Percentiles rank a stretch among this genome's conserved stretches.
Evolutionary conservation across 2,797 vertebrate genomes (phyloP).

Genomic region (Vireo griseus): DNA sequence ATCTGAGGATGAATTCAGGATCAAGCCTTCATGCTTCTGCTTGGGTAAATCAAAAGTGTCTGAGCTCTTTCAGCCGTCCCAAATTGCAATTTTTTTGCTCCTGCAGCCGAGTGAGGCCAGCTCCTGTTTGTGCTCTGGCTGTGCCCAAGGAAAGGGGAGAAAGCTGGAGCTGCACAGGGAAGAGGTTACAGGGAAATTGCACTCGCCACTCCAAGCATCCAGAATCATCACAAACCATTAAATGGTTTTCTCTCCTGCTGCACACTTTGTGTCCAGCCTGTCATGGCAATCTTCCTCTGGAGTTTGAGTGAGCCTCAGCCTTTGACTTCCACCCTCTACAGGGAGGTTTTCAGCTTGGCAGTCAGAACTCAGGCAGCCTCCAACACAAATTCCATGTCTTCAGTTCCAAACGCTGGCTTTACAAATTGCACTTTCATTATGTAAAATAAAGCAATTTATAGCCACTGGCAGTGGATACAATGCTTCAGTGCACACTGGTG

Average conservation of each 20-base stretch:
- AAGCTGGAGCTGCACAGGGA: not conserved
- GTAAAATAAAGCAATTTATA: not conserved
- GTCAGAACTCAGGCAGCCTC: not conserved
- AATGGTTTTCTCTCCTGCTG: not conserved
- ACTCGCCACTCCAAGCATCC: not conserved
- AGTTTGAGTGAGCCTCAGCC: not conserved
- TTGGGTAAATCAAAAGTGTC: not conserved
- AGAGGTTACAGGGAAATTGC: not conserved
- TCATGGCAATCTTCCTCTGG: not conserved
- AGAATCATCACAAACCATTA: not conserved
- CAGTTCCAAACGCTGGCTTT: not conserved
- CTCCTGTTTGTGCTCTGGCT: accelerated
- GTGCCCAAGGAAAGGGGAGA: not conserved
- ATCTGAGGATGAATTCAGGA: not conserved
- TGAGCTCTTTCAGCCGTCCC: not conserved
- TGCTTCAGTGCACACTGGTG: not conserved
- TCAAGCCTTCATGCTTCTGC: not conserved
- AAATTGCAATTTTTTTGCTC: not conserved
- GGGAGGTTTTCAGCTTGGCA: not conserved
- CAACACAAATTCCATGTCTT: not conserved
- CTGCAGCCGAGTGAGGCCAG: not conserved
- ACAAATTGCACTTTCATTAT: not conserved
- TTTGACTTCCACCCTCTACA: not conserved
- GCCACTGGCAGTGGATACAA: not conserved
- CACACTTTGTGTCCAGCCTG: not conserved